Percentiles rank a stretch among this genome's conserved stretches.
phyloP scores from a whole-genome alignment of 1,140 invertebrate genomes.

The Caenorhabditis remanei region DNA sequence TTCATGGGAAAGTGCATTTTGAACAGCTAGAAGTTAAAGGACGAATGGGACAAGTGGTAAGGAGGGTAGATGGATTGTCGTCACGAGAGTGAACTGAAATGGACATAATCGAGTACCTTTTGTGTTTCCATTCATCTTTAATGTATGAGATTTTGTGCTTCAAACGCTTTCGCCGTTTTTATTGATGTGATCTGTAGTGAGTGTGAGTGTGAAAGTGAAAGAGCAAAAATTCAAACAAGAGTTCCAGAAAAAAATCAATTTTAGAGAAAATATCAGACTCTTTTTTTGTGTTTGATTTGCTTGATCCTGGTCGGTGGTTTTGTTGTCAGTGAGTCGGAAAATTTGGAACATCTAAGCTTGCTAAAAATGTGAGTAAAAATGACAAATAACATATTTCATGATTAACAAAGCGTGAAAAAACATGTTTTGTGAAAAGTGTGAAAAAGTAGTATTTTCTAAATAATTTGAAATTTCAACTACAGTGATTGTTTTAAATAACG shows the following conservation, averaged over 20 bases:
- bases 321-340: background rate
- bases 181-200: conserved; percentile 26
- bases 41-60: background rate
- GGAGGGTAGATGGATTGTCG: conserved; percentile 34
- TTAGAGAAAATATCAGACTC: background rate
- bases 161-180: conserved; percentile 2
- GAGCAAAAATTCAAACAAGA: background rate
- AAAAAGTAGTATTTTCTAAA: no score
- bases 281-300: background rate
- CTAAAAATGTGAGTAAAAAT: background rate
- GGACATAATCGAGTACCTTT: conserved; percentile 55
- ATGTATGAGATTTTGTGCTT: conserved; percentile 51
- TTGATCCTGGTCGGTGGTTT: background rate
- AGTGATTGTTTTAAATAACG: no score
- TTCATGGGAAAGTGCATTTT: conserved; percentile 40
- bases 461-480: no score
- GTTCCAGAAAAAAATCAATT: no score
- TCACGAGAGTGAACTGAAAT: conserved; percentile 52
- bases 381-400: no score
- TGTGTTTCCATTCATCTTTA: conserved; percentile 54
- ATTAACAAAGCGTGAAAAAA: no score
- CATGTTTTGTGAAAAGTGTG: no score
- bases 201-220: background rate
- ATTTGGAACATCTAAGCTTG: background rate
- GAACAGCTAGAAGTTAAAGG: conserved; percentile 9